A percentile compares a stretch with the other conserved stretches of the same genome.
phyloP scores from a whole-genome alignment of 2,113 vertebrate species.

The Isichthys henryi region DNA sequence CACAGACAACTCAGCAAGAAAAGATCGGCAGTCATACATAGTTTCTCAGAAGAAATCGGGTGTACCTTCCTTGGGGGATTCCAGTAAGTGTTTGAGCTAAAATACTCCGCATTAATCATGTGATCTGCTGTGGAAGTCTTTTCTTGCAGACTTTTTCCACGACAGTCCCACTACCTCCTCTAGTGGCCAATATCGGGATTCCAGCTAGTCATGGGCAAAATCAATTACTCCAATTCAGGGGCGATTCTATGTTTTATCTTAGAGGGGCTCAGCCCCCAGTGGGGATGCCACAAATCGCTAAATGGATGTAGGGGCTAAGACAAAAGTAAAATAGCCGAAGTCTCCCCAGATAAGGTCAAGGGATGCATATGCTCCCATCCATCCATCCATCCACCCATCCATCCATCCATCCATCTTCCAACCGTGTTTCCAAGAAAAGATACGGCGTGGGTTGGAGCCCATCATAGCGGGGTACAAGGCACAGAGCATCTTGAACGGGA shows the following conservation, averaged over 20 bases:
- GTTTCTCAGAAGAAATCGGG: neutral
- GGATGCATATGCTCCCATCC: neutral
- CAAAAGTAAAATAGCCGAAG: neutral
- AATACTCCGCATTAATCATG: neutral
- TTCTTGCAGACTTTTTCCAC: neutral
- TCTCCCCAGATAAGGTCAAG: neutral
- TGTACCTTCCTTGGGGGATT: neutral
- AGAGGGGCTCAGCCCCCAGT: neutral
- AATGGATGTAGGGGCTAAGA: neutral
- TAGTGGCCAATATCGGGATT: slow-evolving; percentile 37
- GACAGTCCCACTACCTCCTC: slow-evolving; percentile 40
- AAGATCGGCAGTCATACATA: neutral
- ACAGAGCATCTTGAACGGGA: neutral
- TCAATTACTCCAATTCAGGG: neutral
- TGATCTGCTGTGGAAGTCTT: no score
- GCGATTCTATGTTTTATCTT: neutral
- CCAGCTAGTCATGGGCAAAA: slow-evolving; percentile 7
- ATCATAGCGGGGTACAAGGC: neutral
- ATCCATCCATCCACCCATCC: neutral
- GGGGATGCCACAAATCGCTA: neutral
- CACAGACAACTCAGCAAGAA: neutral
- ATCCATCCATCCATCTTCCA: neutral
- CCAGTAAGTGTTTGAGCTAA: neutral
- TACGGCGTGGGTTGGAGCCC: neutral
- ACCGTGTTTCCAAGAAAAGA: neutral